A percentile compares a stretch with the other conserved stretches of the same genome.
phyloP scores from a whole-genome alignment of 2,113 vertebrate species.

The Psophia crepitans region DNA sequence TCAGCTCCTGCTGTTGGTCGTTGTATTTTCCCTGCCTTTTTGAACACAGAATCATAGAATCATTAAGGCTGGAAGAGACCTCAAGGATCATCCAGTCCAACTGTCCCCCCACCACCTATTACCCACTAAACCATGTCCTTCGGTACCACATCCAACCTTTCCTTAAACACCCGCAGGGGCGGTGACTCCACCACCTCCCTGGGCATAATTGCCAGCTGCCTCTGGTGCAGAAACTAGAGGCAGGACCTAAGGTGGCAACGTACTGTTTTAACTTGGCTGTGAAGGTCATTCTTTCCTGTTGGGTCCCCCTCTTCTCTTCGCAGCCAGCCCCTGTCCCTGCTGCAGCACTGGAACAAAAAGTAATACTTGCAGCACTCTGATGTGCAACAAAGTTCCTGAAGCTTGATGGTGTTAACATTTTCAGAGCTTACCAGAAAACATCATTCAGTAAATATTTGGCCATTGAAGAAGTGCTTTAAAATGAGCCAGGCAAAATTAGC shows the following conservation, averaged over 20 bases:
- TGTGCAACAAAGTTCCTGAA: background rate
- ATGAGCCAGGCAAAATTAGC: background rate
- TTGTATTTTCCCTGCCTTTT: background rate
- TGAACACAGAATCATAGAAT: no score
- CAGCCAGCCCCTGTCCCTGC: background rate
- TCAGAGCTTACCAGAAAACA: background rate
- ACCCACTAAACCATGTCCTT: no score
- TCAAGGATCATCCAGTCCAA: no score
- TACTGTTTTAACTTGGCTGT: background rate
- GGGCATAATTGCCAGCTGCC: background rate
- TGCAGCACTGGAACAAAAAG: background rate
- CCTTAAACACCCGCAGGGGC: no score
- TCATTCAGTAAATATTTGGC: background rate
- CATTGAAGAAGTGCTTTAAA: background rate
- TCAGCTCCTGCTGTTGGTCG: background rate
- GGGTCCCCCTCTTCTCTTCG: background rate
- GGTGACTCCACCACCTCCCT: no score
- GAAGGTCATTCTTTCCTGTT: background rate
- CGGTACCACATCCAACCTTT: no score
- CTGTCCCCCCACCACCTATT: no score
- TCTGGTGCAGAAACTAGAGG: background rate
- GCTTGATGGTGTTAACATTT: background rate
- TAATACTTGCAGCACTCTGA: background rate
- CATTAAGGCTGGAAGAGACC: no score
- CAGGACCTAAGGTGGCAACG: background rate